A percentile compares a stretch with the other conserved stretches of the same genome.
Conservation (phyloP, 2,113 vertebrate species). For the Elaphurus davidianus region DNA sequence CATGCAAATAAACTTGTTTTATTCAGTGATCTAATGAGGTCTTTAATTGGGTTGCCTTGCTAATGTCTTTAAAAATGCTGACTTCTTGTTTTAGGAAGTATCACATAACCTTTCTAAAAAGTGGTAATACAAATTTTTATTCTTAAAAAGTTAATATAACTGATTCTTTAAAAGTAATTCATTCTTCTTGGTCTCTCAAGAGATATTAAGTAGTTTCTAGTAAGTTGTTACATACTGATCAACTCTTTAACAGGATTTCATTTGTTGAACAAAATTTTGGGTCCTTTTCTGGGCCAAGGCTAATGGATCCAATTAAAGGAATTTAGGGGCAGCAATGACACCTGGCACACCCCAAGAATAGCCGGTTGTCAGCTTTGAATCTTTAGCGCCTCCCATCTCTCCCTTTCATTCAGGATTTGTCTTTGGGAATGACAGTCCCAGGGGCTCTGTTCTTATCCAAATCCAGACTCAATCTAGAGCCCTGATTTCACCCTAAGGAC, state of each 20-base stretch:
- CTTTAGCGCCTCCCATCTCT: not conserved
- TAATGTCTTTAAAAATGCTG: not conserved
- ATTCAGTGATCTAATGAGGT: not conserved
- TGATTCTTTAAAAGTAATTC: not conserved
- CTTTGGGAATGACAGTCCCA: not conserved
- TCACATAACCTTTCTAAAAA: not conserved
- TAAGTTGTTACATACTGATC: not conserved
- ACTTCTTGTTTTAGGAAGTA: not conserved
- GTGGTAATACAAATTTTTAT: not conserved
- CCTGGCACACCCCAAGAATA: not conserved
- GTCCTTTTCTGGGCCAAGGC: not conserved
- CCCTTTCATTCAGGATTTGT: not conserved
- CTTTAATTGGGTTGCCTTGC: not conserved
- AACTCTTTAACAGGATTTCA: constrained; percentile 27
- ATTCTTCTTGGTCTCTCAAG: not conserved
- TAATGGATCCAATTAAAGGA: not conserved
- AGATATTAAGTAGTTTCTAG: not conserved
- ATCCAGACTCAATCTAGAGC: not conserved
- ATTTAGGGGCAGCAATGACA: not conserved
- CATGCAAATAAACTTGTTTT: constrained; percentile 1
- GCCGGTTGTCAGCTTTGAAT: not conserved
- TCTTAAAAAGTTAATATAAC: not conserved
- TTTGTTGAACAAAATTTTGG: not conserved
- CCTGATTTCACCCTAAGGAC: constrained; percentile 48
- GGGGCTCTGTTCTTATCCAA: not conserved